Base-by-base conservation (phyloP, 2,888 invertebrate species). In the Chrysolina haemoptera region DNA sequence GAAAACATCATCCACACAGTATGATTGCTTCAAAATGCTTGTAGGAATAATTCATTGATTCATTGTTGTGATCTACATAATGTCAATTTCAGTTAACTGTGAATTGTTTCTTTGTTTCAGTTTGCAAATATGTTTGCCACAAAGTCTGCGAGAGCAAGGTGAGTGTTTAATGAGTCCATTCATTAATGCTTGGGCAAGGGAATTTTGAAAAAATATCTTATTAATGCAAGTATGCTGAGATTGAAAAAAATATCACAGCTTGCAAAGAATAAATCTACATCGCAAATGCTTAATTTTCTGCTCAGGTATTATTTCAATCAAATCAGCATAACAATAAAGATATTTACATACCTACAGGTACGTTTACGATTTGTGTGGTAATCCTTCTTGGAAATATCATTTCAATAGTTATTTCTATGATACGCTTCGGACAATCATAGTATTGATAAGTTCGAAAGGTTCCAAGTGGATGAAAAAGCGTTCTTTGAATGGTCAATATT, bases 101-200 rank as follows among this genome's bases (percentile, higher is more conserved):
- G 5, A 40, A 64, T 50, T 16, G 14, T 73, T 80, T 85, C 85
- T 87, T 89, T 90, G 88, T 93, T 93, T 85, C 93, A 94, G 94
- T 94, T 79, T 94, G 94, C 91, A 94, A 94, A 90, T 94, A 93
- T 89, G 92, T 93, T 85, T 94, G 94, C 87, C 94, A 94, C 89
- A 91, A 93, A 87, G 89, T 92, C 77, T 94, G 94, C 89, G 94
- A 94, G 88, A 92, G 91, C 86, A 94, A 94, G 93, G 94, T 94
- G 89, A 89, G 92, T 83, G 50, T 14, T 22, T 3, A 35, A 6
- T 65, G 20, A 40, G 14, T 1, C 9, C 22, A 8, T 12, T 9
- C 12, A 55, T 5, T 20, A 55, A 53, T 53, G 3, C 20, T 53
- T 10, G 5, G 1, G 8, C 16, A 20, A 6, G 20, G 18, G 18